Percentiles rank a stretch among this genome's conserved stretches.
phyloP scores from a whole-genome alignment of 1,140 invertebrate species.

The Brachystomella parvula region DNA sequence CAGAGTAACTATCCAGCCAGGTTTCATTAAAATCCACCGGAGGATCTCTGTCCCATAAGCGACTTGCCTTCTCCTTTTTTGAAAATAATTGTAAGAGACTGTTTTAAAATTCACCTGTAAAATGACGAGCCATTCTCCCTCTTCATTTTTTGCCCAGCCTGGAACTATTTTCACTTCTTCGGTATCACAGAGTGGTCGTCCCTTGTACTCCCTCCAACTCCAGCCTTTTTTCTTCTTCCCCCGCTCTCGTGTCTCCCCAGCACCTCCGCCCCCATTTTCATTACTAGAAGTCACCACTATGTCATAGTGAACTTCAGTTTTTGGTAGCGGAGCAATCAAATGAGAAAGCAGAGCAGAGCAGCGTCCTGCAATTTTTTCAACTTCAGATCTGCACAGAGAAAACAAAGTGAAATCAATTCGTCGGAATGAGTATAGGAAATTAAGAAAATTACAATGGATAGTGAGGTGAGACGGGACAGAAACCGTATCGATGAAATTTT shows the following conservation, averaged over 20 bases:
- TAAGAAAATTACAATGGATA: slow-evolving; percentile 34
- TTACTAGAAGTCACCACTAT: slow-evolving; percentile 13
- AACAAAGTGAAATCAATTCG: background rate
- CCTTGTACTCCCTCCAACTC: slow-evolving; percentile 31
- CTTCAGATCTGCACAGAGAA: slow-evolving; percentile 22
- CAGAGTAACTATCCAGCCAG: no score
- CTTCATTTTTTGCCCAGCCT: slow-evolving; percentile 36
- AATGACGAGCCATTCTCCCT: slow-evolving; percentile 36
- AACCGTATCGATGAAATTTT: slow-evolving; percentile 36
- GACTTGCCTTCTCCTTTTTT: no score
- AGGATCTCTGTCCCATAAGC: no score
- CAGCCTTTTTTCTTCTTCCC: slow-evolving; percentile 25
- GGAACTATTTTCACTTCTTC: slow-evolving; percentile 35
- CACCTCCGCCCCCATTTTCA: background rate
- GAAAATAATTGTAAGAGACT: no score
- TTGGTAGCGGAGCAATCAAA: slow-evolving; percentile 34
- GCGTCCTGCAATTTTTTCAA: slow-evolving; percentile 32
- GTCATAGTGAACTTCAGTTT: slow-evolving; percentile 36
- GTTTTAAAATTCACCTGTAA: slow-evolving; percentile 36
- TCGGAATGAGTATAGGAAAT: background rate
- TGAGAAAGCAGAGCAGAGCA: slow-evolving; percentile 36
- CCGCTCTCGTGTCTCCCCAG: background rate
- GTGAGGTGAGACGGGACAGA: slow-evolving; percentile 31
- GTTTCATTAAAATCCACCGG: no score
- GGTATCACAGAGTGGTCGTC: slow-evolving; percentile 36